Conservation (phyloP, 2,797 vertebrate species). For the Danio albolineatus region DNA sequence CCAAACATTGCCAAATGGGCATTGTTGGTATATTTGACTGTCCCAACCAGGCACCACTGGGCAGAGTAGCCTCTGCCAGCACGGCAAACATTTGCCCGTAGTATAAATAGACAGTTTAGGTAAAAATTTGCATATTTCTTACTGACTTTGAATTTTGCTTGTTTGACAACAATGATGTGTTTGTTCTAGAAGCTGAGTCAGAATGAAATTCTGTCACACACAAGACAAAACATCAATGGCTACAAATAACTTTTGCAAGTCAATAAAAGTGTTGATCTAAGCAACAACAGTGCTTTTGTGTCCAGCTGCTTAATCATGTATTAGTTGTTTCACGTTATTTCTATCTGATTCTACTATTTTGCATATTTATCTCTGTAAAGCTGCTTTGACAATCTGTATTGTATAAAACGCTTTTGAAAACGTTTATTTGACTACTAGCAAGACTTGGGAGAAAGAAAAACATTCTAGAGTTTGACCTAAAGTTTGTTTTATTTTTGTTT, state of each 20-base stretch:
- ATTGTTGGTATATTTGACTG: no score
- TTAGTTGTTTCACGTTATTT: no score
- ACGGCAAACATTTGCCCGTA: no score
- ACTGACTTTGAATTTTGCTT: not conserved
- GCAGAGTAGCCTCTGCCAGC: no score
- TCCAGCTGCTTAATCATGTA: no score
- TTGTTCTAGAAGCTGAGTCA: not conserved
- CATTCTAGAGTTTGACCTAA: not conserved
- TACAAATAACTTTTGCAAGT: not conserved
- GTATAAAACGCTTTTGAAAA: not conserved
- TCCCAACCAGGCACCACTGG: no score
- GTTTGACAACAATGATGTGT: not conserved
- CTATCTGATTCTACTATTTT: no score
- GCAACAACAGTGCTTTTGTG: no score
- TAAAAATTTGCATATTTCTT: no score
- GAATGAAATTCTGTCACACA: not conserved
- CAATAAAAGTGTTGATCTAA: not conserved
- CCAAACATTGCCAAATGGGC: no score
- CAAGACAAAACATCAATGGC: not conserved
- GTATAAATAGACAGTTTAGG: no score
- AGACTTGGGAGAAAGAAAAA: not conserved
- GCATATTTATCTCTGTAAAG: not conserved
- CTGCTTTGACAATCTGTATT: no score
- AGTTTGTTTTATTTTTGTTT: slow-evolving; percentile 16
- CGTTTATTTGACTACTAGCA: not conserved